phyloP scores from a whole-genome alignment of 2,888 invertebrate genomes.

The Coleophora deauratella region DNA sequence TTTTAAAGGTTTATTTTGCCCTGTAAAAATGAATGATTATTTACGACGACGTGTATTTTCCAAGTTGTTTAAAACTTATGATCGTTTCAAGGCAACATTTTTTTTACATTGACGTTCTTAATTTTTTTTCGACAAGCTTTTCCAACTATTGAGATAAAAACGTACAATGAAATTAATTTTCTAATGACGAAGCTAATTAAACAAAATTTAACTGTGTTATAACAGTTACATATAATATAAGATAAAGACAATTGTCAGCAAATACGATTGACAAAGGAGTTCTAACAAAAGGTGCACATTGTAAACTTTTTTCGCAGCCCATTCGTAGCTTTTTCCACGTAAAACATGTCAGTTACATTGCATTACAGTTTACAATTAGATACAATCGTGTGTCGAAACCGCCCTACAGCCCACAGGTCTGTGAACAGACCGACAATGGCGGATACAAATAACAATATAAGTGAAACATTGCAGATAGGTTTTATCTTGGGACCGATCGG shows the following conservation, averaged over 20 bases:
- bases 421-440: conserved; percentile 52
- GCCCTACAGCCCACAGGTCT: conserved; percentile 37
- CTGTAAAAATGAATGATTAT: too few species aligned
- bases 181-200: too few species aligned
- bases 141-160: too few species aligned
- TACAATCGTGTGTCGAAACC: conserved; percentile 50
- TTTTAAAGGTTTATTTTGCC: too few species aligned
- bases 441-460: conserved; percentile 39
- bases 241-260: neutral
- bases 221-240: too few species aligned
- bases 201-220: too few species aligned
- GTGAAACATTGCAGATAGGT: conserved; percentile 19
- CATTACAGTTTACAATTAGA: conserved; percentile 32
- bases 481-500: conserved; percentile 17
- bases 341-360: conserved; percentile 14
- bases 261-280: neutral
- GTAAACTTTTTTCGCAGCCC: conserved; percentile 1
- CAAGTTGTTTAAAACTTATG: too few species aligned
- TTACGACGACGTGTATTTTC: too few species aligned
- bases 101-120: too few species aligned
- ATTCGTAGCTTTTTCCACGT: conserved; percentile 1
- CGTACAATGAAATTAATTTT: too few species aligned
- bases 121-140: too few species aligned
- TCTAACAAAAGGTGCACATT: neutral
- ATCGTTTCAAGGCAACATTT: too few species aligned